These are phyloP conservation scores for Galaxias olidus DNA, from an alignment of 2,797 vertebrate genomes.

Conservation along the genomic window DNA sequence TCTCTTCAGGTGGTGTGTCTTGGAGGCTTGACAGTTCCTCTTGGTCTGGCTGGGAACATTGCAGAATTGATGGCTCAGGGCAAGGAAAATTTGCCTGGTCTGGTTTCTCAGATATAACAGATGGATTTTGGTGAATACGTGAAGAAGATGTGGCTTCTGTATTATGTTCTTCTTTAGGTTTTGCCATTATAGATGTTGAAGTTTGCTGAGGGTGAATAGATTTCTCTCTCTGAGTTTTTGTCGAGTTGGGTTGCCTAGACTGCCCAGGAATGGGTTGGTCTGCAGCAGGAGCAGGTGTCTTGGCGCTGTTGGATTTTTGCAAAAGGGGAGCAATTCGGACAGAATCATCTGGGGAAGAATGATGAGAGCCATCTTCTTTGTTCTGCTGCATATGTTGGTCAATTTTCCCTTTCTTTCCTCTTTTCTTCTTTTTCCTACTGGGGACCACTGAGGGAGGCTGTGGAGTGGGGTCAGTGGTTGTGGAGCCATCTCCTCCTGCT, in stretches of 20 bases:
- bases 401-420: slow-evolving; percentile 2
- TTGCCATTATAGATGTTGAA: too few species aligned
- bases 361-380: background rate
- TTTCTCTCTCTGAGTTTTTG: too few species aligned
- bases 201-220: too few species aligned
- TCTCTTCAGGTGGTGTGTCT: background rate
- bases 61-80: background rate
- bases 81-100: background rate
- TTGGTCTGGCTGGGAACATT: background rate
- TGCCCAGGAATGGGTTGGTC: background rate
- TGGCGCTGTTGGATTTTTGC: background rate
- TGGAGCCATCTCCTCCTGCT: too few species aligned
- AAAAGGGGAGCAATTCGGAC: background rate
- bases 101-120: background rate
- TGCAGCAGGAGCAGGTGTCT: background rate
- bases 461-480: too few species aligned
- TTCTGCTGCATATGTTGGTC: slow-evolving; percentile 9
- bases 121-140: too few species aligned
- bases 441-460: background rate
- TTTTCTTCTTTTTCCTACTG: slow-evolving; percentile 35
- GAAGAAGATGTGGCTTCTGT: too few species aligned
- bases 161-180: too few species aligned
- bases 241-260: background rate
- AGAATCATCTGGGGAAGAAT: background rate
- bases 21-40: background rate